Evolutionary conservation across 2,797 vertebrate genomes (phyloP).

Genomic region (Tapirus indicus): DNA sequence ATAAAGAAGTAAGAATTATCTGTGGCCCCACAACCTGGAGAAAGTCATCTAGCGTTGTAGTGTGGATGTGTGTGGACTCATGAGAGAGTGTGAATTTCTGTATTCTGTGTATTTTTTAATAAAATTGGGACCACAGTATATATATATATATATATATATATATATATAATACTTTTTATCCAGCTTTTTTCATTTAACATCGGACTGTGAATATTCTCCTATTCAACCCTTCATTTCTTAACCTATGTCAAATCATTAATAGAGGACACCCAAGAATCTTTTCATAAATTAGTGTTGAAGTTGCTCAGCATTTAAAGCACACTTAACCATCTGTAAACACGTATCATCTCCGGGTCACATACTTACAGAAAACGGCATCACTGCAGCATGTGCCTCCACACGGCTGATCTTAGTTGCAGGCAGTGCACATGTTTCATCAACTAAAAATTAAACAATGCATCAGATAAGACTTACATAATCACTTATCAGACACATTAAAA

Average conservation of each 20-base stretch:
- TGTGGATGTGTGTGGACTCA: not conserved
- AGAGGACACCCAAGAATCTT: not conserved
- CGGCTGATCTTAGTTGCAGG: conserved; percentile 83
- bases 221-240: conserved; percentile 9
- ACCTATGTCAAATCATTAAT: conserved; percentile 15
- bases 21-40: not conserved
- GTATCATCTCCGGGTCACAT: not conserved
- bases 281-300: not conserved
- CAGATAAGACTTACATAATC: conserved; percentile 20
- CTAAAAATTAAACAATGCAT: conserved; percentile 84
- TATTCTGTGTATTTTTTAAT: not conserved
- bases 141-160: not conserved
- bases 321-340: not conserved
- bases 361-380: conserved; percentile 87
- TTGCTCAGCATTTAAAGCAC: not conserved
- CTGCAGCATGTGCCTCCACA: conserved; percentile 83
- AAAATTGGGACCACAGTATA: conserved; percentile 17
- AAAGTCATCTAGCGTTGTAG: not conserved
- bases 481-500: conserved; percentile 51
- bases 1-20: conserved; percentile 35
- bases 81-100: not conserved
- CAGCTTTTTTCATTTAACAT: conserved; percentile 45
- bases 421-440: conserved; percentile 82
- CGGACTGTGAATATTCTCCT: conserved; percentile 30
- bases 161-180: not conserved